Evolutionary conservation across 64 coral and sea anemone genomes (phyloP).

Genomic region (Orbicella faveolata): DNA sequence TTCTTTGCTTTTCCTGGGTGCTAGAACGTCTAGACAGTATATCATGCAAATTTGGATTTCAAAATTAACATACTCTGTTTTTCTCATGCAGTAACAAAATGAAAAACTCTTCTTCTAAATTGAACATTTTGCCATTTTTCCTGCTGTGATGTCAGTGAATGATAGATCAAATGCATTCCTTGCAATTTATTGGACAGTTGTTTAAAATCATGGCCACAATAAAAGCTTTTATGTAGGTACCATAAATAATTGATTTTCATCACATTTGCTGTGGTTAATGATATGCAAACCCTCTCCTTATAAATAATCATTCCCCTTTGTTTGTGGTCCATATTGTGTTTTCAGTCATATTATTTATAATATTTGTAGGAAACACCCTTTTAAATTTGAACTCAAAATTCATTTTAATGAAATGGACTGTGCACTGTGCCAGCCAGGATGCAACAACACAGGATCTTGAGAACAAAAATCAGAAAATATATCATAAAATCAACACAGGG

Average conservation of each 20-base stretch:
- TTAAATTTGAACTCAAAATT: background rate
- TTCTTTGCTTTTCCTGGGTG: too few relatives aligned
- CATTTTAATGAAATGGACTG: background rate
- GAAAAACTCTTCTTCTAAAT: background rate
- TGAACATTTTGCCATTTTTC: background rate
- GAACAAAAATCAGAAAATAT: background rate
- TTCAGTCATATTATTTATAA: conserved; percentile 1
- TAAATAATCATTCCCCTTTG: background rate
- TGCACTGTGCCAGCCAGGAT: background rate
- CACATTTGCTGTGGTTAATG: conserved; percentile 23
- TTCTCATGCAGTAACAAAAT: background rate
- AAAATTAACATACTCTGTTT: background rate
- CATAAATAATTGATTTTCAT: conserved; percentile 9
- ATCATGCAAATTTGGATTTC: too few relatives aligned
- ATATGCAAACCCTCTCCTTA: conserved; percentile 9
- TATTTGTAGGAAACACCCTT: background rate
- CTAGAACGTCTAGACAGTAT: too few relatives aligned
- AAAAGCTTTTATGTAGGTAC: background rate
- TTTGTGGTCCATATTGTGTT: background rate
- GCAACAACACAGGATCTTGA: background rate
- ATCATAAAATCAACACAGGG: background rate
- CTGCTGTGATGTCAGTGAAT: background rate
- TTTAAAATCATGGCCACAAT: background rate
- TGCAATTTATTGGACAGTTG: background rate
- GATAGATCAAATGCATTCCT: background rate